Base-by-base conservation (phyloP, 2,797 vertebrate species). In the Acrossocheilus wenchowensis region DNA sequence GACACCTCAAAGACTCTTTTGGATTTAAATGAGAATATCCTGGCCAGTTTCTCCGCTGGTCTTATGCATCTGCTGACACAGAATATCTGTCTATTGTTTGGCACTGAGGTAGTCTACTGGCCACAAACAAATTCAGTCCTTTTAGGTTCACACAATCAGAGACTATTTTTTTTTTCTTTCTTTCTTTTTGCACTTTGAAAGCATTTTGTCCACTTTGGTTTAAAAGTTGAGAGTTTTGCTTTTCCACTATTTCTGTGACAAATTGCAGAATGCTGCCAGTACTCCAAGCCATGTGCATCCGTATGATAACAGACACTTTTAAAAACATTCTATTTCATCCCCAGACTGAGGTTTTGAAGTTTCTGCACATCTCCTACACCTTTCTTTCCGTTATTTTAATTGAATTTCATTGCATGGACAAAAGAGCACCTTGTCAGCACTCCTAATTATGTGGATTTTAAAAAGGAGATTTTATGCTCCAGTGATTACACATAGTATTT, bases 301-400 rank as follows among this genome's bases (percentile, higher is more conserved):
- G 41, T 30, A 88, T 81, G 90, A 90, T 91, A 91, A 92, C 90
- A 77, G 79, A 48, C 48, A 83, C 72, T 88, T 84, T 87, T 78
- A 89, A 78, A 81, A 66, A 81, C 75, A 85, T 74, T 78, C 78
- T 81, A 84, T 89, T 90, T 89, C 71, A 87, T 90, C 88, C 89
- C 81, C 83, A 78, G 81, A 89, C 82, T 84, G 43, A 62, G 60
- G 60, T 86, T 84, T 68, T 87, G 86, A 87, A 66, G 82, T 57
- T 68, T 48, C 36, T 75, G 54, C 30, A 30, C 81, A 82, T 87
- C 84, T 84, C 83, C 85, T 41, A 78, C 68, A 86, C 69, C 88
- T 50, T 34, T 26, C 54, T 73, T 66, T 50, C 60, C 14, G 3
- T 82, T 79, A 87, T 82, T 87, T 83, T 84, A 89, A 90, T 90